phyloP scores from a whole-genome alignment of 2,113 vertebrate species.

The Orcinus orca region DNA sequence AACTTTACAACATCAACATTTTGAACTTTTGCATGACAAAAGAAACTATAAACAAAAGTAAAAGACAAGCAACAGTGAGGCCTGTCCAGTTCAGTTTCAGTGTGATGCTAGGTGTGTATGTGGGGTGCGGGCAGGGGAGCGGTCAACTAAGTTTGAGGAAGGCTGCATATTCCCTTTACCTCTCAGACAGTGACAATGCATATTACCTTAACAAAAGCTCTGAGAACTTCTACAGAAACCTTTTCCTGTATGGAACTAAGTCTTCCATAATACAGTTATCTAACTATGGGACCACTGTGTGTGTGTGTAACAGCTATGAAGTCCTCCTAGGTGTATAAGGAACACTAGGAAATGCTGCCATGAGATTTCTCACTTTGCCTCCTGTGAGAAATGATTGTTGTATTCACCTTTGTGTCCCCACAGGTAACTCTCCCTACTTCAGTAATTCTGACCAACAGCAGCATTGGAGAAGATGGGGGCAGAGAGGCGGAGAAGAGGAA shows the following conservation, averaged over 20 bases:
- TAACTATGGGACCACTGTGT: background rate
- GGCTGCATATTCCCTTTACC: background rate
- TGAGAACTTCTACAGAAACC: background rate
- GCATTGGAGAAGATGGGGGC: background rate
- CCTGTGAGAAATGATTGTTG: background rate
- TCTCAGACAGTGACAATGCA: background rate
- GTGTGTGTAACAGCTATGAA: background rate
- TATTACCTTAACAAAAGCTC: background rate
- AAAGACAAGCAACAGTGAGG: background rate
- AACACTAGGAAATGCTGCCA: background rate
- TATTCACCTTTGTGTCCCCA: background rate
- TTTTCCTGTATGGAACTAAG: background rate
- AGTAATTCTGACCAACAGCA: background rate
- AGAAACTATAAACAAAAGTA: slow-evolving; percentile 6
- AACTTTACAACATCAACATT: background rate
- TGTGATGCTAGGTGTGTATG: background rate
- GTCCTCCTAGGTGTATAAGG: background rate
- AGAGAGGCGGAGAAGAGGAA: background rate
- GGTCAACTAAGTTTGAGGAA: background rate
- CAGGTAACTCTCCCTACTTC: background rate
- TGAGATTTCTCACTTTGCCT: background rate
- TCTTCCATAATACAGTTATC: background rate
- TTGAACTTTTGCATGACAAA: background rate
- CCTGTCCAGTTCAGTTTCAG: background rate
- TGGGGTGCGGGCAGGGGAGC: too few relatives aligned